Conservation (phyloP, 2,113 vertebrate species). For the Peromyscus leucopus region DNA sequence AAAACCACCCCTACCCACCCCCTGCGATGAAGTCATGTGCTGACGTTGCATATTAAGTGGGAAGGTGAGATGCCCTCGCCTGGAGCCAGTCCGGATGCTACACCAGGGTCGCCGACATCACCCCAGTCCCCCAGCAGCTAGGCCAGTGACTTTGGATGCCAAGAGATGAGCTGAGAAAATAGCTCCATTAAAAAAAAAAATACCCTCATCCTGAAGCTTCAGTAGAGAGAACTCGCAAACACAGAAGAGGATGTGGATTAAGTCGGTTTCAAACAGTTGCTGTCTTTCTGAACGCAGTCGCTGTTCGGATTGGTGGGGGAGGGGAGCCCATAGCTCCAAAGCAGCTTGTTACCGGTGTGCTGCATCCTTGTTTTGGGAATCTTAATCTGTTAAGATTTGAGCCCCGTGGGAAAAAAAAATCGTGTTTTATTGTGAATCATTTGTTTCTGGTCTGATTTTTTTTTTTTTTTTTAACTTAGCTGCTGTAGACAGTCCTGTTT, state of each 20-base stretch:
- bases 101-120: background rate
- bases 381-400: background rate
- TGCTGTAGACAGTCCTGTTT: background rate
- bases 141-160: background rate
- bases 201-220: background rate
- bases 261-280: background rate
- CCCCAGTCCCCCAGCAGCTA: background rate
- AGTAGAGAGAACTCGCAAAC: background rate
- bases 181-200: background rate
- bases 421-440: background rate
- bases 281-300: background rate
- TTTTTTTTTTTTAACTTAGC: background rate
- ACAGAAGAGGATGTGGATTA: background rate
- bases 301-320: background rate
- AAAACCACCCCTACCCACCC: background rate
- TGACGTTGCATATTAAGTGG: background rate
- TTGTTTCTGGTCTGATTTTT: background rate
- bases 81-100: background rate
- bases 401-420: background rate
- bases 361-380: background rate
- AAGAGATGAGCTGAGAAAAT: background rate
- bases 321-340: background rate
- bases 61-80: background rate
- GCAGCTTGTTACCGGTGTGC: background rate
- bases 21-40: no score